Evolutionary conservation across 2,797 vertebrate genomes (phyloP).

Genomic region (Natrix natrix): DNA sequence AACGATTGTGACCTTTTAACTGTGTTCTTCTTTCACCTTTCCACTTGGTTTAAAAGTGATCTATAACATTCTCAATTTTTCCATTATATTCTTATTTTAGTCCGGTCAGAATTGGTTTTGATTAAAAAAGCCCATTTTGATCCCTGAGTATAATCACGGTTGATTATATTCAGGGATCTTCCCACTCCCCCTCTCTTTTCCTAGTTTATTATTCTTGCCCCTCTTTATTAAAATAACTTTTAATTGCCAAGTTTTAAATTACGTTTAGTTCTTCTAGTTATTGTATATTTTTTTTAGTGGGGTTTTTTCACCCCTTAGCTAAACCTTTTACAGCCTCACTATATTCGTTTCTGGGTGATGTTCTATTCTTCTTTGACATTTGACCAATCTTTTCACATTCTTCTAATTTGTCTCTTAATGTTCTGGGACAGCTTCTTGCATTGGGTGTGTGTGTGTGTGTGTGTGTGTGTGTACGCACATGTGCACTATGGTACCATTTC

Average conservation of each 20-base stretch:
- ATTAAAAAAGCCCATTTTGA: not conserved
- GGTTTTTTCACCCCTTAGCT: not conserved
- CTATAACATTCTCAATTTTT: not conserved
- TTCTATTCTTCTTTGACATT: not conserved
- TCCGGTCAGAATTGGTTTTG: not conserved
- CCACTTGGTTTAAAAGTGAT: not conserved
- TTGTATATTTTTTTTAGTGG: not conserved
- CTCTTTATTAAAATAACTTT: not conserved
- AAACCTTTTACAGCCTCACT: slow-evolving; percentile 3
- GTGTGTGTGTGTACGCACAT: too few species aligned
- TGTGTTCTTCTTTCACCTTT: not conserved
- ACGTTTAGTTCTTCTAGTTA: not conserved
- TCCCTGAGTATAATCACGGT: not conserved
- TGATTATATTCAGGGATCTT: not conserved
- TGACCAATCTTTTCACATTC: not conserved
- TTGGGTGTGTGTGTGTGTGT: not conserved
- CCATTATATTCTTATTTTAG: not conserved
- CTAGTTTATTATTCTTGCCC: not conserved
- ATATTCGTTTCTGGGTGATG: not conserved
- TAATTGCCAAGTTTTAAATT: not conserved
- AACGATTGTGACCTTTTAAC: not conserved
- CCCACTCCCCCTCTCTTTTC: not conserved
- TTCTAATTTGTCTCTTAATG: not conserved
- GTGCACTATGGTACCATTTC: not conserved
- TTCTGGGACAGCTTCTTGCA: not conserved